Evolutionary conservation across 2,888 invertebrate genomes (phyloP), one percentile per base, ranked within the genome.

Genomic region (Nycteola revayana): DNA sequence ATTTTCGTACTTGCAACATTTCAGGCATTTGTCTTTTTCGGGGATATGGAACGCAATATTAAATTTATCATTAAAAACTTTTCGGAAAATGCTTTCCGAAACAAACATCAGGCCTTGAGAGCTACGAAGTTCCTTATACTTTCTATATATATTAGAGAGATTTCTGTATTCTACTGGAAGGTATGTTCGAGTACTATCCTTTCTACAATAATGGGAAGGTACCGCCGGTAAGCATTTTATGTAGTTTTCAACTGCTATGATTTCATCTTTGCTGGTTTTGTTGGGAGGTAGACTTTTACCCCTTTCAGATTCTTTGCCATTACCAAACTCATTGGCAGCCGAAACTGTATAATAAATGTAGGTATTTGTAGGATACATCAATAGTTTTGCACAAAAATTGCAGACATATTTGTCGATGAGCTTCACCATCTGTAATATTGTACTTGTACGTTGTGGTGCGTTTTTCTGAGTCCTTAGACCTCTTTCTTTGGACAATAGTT

Each of bases 141-240:
- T 17, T 9, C 14, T 23, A 21, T 55, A 55, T n/a, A 53, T 8
- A 9, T 37, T 27, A 3, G 25, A 9, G 1, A 37, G 0, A 10
- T 34, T 42, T 42, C 34, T 42, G n/a, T 11, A 36, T 34, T 42
- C 32, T 9, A 10, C 9, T 1, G 38, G 32, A 7, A 38, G 28
- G 20, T 43, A 43, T 20, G 29, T 17, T 25, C 18, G 8, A 14
- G 28, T 45, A 7, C 26, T 21, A 9, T 50, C 50, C 21, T 50
- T 9, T 1, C 60, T 38, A 24, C 49, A 53, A 28, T 57, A 52
- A 28, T 59, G 54, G 2, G 59, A 59, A 5, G 55, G 53, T 17
- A 42, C 31, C n/a, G 42, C 42, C 22, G 42, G 36, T 31, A 37
- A 28, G 7, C 21, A 31, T 37, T 48, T 47, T n/a, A 55, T 51